Percentiles rank a stretch among this genome's conserved stretches.
Conservation (phyloP, 2,797 vertebrate species). For the Micropoecilia bifurca region DNA sequence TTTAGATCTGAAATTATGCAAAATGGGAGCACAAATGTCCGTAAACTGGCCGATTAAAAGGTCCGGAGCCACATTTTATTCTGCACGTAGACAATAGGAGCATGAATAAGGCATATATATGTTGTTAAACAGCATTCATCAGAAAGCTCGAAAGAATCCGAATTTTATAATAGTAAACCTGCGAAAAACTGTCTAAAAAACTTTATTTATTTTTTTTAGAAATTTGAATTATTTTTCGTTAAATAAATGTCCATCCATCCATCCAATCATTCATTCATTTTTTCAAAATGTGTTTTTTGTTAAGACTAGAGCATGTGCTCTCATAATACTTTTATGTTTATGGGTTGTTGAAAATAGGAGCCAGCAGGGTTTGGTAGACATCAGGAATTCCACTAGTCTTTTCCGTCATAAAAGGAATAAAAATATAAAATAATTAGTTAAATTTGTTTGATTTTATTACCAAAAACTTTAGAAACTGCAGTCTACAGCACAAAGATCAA, state of each 20-base stretch:
- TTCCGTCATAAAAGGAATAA: neutral
- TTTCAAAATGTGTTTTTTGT: neutral
- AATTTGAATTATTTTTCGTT: neutral
- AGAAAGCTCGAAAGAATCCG: neutral
- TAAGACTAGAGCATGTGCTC: neutral
- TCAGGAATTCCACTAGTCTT: neutral
- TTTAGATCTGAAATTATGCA: neutral
- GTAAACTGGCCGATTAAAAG: neutral
- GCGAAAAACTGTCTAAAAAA: neutral
- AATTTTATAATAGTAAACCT: no score
- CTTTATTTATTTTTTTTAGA: neutral
- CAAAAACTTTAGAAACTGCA: neutral
- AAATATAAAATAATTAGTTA: neutral
- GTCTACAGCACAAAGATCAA: neutral
- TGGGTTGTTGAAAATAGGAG: neutral
- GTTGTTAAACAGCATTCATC: neutral
- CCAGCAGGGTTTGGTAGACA: neutral
- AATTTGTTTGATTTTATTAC: neutral
- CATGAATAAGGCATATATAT: neutral
- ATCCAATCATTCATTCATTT: neutral
- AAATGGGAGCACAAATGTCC: neutral
- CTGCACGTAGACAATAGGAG: neutral
- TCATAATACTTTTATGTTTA: neutral
- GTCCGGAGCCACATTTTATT: neutral
- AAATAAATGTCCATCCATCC: neutral